Percentiles rank a stretch among this genome's conserved stretches.
Conservation (phyloP, 2,113 vertebrate species). For the Elaphurus davidianus region DNA sequence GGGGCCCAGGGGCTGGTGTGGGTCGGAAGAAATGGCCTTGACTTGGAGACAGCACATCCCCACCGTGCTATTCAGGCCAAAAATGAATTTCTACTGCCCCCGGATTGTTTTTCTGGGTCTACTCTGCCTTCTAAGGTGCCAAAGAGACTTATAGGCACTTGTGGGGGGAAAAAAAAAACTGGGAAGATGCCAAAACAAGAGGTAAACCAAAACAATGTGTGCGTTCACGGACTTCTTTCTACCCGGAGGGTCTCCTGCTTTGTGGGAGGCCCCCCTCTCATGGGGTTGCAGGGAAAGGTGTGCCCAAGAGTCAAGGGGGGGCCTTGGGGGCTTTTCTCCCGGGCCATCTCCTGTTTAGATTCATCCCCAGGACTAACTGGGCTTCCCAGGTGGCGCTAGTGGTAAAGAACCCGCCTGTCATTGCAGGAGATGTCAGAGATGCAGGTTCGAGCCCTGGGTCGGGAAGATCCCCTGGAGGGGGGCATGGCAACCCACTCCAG, state of each 20-base stretch:
- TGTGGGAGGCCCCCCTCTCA: rapidly evolving
- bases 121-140: not conserved
- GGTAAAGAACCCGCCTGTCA: no score
- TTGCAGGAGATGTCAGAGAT: no score
- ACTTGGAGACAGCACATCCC: not conserved
- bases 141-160: not conserved
- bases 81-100: not conserved
- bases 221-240: not conserved
- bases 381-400: no score
- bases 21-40: not conserved
- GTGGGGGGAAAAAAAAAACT: not conserved
- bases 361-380: not conserved
- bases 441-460: no score
- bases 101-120: not conserved
- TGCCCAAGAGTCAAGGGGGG: not conserved
- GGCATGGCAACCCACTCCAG: no score
- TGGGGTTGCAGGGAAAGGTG: rapidly evolving
- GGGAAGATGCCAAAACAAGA: not conserved
- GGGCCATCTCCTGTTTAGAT: not conserved
- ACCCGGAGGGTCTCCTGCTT: rapidly evolving
- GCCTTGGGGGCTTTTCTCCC: rapidly evolving
- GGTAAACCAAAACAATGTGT: not conserved
- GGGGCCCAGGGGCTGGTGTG: not conserved
- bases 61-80: not conserved
- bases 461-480: no score